Base-by-base conservation (phyloP, 2,888 invertebrate genomes). In the Chelonus formosanus region DNA sequence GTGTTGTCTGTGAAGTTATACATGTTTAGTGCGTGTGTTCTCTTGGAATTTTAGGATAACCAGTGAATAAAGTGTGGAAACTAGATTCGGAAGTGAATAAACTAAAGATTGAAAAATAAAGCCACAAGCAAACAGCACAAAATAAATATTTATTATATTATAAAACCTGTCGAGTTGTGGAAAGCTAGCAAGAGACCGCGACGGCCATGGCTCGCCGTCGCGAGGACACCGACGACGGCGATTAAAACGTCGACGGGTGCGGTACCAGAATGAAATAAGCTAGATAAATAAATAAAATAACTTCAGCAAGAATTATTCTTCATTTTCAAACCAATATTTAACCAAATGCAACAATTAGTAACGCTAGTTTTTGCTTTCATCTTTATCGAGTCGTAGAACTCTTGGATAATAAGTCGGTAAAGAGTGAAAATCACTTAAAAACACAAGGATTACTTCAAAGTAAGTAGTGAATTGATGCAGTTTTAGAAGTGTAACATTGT, bases 151-250 rank as follows among this genome's bases (percentile, higher is more conserved):
- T 58, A 45, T 44, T 43, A 40, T 36, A 40, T 40, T 32, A 47
- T 34, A 40, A 47, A 35, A 48, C 10, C 10, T 8, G n/a, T 36
- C 8, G 50, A 48, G 5, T n/a, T 34, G 35, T 10, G 52, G 4
- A n/a, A 48, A 54, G 35, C 54, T 31, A 44, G 6, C 3, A 56
- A 61, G 55, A 48, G 60, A 72, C 59, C 63, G 70, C 71, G 69
- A 70, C 72, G 68, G 70, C 72, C 71, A 70, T 73, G 72, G 71
- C 65, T 73, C 69, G 72, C 70, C 70, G 71, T 73, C 71, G 71
- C 69, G 69, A 71, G 72, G 71, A 70, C 69, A 70, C 72, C 67
- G 69, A 71, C 68, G 66, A 69, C 67, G 72, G 70, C 65, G 72
- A 70, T 57, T 57, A 43, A 45, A 63, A 47, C 47, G 55, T 69